phyloP scores from a whole-genome alignment of 2,797 vertebrate genomes.

The Scomberomorus guttatus region DNA sequence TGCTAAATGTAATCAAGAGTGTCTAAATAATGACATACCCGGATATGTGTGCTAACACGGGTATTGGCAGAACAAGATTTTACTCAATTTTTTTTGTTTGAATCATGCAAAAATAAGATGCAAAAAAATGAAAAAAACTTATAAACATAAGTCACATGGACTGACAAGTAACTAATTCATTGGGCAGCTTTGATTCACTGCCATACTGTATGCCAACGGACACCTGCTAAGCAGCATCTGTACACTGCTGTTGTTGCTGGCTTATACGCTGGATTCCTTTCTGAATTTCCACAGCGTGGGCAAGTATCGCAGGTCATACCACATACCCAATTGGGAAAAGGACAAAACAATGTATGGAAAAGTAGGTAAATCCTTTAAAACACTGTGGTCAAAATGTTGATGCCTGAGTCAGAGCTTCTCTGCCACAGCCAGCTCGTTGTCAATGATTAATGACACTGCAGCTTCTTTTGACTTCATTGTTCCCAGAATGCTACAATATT shows the following conservation, averaged over 20 bases:
- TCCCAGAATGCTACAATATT: slow-evolving; percentile 14
- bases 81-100: not conserved
- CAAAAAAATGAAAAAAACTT: slow-evolving; percentile 4
- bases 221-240: slow-evolving; percentile 34
- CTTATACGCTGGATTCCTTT: not conserved
- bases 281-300: not conserved
- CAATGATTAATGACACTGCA: slow-evolving; percentile 43
- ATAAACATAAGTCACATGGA: not conserved
- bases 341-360: slow-evolving; percentile 12
- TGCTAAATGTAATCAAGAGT: slow-evolving; percentile 3
- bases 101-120: not conserved
- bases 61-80: not conserved
- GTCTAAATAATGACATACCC: not conserved
- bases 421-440: slow-evolving; percentile 17
- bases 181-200: not conserved
- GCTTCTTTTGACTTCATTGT: slow-evolving; percentile 33
- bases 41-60: not conserved
- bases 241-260: slow-evolving; percentile 11
- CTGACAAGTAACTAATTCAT: slow-evolving; percentile 22
- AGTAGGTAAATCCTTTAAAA: slow-evolving; percentile 3
- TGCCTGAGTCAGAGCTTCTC: slow-evolving; percentile 18
- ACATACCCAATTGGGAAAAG: not conserved
- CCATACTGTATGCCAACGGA: not conserved
- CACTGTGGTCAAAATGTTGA: slow-evolving; percentile 4
- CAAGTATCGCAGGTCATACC: not conserved